Percentiles rank a stretch among this genome's conserved stretches.
phyloP scores from a whole-genome alignment of 2,888 invertebrate genomes.

The Hyposoter dolosus region DNA sequence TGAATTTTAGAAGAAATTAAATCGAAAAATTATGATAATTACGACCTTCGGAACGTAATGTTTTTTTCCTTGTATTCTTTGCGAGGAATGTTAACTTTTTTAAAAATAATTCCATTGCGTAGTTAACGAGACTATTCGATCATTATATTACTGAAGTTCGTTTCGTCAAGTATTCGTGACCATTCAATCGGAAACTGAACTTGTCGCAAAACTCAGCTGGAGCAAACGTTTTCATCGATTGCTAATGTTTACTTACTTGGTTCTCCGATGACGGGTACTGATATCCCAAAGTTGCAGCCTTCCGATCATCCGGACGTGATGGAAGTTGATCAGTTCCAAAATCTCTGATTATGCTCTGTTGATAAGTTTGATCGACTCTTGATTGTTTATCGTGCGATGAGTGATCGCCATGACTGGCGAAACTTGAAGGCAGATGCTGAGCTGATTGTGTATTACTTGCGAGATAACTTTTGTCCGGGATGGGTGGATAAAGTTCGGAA shows the following conservation, averaged over 20 bases:
- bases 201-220: neutral
- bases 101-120: neutral
- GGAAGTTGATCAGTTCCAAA: conserved; percentile 18
- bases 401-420: conserved; percentile 29
- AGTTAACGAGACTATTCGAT: neutral
- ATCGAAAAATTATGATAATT: conserved; percentile 9
- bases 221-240: neutral
- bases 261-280: conserved; percentile 60
- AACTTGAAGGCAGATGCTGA: conserved; percentile 7
- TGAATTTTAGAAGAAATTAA: neutral
- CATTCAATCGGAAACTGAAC: neutral
- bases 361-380: conserved; percentile 47
- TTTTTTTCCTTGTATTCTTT: neutral
- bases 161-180: neutral
- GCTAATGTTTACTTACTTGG: conserved; percentile 43
- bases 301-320: neutral
- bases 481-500: conserved; percentile 42
- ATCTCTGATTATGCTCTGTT: conserved; percentile 26
- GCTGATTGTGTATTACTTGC: conserved; percentile 45
- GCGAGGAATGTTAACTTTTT: neutral
- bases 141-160: neutral
- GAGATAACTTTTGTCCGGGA: conserved; percentile 57
- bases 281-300: conserved; percentile 27
- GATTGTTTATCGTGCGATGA: conserved; percentile 61
- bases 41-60: neutral